Base-by-base conservation (phyloP, 2,888 invertebrate genomes). In the Andrena haemorrhoa region DNA sequence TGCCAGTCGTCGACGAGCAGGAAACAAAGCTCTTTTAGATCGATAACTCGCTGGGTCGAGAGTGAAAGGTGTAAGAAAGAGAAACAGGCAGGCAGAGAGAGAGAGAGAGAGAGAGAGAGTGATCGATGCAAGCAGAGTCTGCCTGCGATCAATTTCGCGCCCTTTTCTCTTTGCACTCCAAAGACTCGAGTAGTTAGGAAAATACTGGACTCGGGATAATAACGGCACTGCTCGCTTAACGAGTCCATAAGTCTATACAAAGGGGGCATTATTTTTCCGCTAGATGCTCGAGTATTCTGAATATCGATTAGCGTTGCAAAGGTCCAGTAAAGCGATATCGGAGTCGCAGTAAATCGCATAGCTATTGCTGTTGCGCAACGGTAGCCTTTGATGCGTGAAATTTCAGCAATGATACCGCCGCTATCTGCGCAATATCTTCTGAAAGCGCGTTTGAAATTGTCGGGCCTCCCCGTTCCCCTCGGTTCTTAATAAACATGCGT, bases 21-120 rank as follows among this genome's bases (percentile, higher is more conserved):
- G 60, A 65, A 79, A 72, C 61, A 69, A 75, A 79, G 56, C 53
- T 64, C 66, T 74, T 75, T 75, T 66, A 75, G 75, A 82, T 82
- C 81, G 68, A 81, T 81, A 79, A 33, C 35, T 74, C 60, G 51
- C 64, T 63, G 33, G 31, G 41, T 69, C 49, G 64, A 70, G 64
- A 81, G 64, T 69, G 82, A 81, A 81, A 81, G 81, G 79, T 51
- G 10, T 12, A 31, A 33, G 63, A 41, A 60, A 71, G 63, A 33
- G 47, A 66, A 60, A 80, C 49, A n/a, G 49, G 66, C 23, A 61
- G 26, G 8, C 53, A 51, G 65, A 70, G 56, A 33, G 33, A 63
- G 60, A 79, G 63, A 33, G 61, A 41, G 66, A 71, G 61, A 33
- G 41, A 80, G 63, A 26, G 49, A 75, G 69, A 66, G 23, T 47